Evolutionary conservation across 2,797 vertebrate species (phyloP).

Genomic region (Sphenopsis melanotis): DNA sequence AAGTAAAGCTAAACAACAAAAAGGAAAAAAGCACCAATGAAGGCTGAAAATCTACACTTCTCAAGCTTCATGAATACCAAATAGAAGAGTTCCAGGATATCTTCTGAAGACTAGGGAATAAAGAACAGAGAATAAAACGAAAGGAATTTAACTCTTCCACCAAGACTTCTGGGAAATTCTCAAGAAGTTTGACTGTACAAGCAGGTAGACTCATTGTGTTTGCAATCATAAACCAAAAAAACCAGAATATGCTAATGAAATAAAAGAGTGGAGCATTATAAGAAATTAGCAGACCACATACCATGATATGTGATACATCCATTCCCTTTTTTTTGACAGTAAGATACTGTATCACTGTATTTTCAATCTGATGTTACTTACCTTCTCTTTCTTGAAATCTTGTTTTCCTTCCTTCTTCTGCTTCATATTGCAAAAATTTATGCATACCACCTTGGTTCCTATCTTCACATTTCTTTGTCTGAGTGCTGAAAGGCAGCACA

Average conservation of each 20-base stretch:
- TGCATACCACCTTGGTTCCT: not conserved
- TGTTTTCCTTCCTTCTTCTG: not conserved
- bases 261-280: not conserved
- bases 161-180: not conserved
- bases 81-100: not conserved
- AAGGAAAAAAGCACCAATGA: not conserved
- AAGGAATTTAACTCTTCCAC: not conserved
- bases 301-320: not conserved
- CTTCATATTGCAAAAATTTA: not conserved
- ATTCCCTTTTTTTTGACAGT: not conserved
- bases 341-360: not conserved
- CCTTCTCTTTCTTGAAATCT: not conserved
- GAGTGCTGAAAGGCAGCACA: not conserved
- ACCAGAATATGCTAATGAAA: not conserved
- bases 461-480: not conserved
- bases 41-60: not conserved
- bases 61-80: not conserved
- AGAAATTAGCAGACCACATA: not conserved
- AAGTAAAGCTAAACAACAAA: not conserved
- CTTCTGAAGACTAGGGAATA: not conserved
- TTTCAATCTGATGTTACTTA: not conserved
- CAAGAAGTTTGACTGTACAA: not conserved
- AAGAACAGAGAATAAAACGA: not conserved
- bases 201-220: not conserved
- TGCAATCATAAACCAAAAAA: not conserved